A percentile compares a stretch with the other conserved stretches of the same genome.
phyloP scores from a whole-genome alignment of 2,797 vertebrate species.

The Ibycter americanus region DNA sequence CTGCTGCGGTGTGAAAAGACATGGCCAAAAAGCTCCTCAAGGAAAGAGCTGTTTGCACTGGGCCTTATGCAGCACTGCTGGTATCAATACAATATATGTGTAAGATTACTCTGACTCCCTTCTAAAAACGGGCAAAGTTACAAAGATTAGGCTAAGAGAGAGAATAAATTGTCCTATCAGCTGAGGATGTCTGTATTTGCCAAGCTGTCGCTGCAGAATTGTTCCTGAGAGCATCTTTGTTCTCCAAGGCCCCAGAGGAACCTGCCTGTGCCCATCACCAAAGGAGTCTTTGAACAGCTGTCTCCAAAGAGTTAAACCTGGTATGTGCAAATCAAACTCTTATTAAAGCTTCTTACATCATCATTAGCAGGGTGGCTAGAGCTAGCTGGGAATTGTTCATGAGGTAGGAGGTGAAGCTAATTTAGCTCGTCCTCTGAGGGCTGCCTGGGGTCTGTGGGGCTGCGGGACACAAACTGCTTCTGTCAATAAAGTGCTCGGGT shows the following conservation, averaged over 20 bases:
- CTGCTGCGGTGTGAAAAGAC: not conserved
- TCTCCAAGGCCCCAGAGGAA: not conserved
- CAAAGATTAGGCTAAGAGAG: not conserved
- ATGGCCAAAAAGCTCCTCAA: not conserved
- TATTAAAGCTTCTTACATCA: constrained; percentile 9
- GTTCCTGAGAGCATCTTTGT: not conserved
- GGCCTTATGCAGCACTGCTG: not conserved
- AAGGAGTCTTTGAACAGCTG: not conserved
- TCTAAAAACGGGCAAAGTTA: not conserved
- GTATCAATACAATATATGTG: not conserved
- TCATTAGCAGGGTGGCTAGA: not conserved
- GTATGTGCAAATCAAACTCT: not conserved
- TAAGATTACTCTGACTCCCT: not conserved
- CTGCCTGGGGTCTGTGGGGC: not conserved
- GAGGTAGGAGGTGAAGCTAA: not conserved
- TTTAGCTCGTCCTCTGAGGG: not conserved
- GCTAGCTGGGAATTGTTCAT: not conserved
- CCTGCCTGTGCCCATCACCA: not conserved
- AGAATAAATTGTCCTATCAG: not conserved
- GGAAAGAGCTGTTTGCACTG: not conserved
- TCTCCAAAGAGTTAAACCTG: not conserved
- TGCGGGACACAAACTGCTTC: not conserved
- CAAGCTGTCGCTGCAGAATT: accelerated
- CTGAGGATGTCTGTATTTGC: not conserved
- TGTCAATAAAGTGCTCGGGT: not conserved